A percentile compares a stretch with the other conserved stretches of the same genome.
phyloP scores from a whole-genome alignment of 2,113 vertebrate species.

The Macaca fascicularis region DNA sequence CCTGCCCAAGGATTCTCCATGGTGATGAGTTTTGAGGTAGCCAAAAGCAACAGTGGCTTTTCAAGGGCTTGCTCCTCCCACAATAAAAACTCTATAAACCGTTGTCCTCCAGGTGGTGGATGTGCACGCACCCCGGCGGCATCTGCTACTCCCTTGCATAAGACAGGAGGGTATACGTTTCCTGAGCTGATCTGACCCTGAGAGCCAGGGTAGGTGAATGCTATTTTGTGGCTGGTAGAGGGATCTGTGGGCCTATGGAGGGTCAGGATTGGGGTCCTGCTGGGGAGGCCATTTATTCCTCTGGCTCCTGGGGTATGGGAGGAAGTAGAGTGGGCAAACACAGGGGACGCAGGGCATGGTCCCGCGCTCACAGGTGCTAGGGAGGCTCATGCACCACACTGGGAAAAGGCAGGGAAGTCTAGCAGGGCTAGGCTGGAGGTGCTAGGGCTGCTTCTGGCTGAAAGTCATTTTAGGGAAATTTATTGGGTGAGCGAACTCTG shows the following conservation, averaged over 20 bases:
- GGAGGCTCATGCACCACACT: neutral
- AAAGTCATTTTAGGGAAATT: constrained; percentile 14
- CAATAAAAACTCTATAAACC: neutral
- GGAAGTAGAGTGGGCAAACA: neutral
- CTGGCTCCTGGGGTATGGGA: neutral
- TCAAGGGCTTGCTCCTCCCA: neutral
- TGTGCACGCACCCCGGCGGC: no score
- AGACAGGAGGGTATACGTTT: neutral
- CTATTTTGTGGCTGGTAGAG: neutral
- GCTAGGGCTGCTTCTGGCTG: neutral
- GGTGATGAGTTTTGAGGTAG: neutral
- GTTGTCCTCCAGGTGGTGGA: neutral
- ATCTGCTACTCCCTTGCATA: neutral
- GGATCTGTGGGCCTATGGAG: neutral
- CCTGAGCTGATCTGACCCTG: neutral
- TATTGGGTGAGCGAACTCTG: neutral
- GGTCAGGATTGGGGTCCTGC: neutral
- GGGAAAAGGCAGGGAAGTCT: neutral
- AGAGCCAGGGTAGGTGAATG: neutral
- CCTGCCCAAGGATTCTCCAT: neutral
- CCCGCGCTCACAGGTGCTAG: neutral
- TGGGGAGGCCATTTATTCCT: neutral
- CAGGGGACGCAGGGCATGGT: neutral
- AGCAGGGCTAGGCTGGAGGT: neutral
- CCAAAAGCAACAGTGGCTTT: neutral